These are phyloP conservation scores for Plutella xylostella DNA, from an alignment of 2,888 invertebrate species.

Conservation along the genomic window DNA sequence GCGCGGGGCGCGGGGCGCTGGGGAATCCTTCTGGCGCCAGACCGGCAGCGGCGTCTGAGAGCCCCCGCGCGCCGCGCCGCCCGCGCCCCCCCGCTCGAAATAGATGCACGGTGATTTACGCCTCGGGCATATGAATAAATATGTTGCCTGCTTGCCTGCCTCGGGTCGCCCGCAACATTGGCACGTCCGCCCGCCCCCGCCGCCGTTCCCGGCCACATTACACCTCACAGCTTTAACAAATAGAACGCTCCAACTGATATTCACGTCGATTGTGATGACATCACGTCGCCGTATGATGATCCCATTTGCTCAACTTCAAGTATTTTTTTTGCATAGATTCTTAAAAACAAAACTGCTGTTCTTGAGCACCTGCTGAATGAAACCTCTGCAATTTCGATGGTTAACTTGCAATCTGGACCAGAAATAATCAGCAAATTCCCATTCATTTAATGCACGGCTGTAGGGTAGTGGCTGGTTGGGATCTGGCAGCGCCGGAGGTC, in stretches of 20 bases:
- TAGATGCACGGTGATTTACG: conserved; percentile 69
- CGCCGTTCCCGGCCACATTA: no score
- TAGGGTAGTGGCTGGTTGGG: no score
- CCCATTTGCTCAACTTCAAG: no score
- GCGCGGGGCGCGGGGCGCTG: conserved; percentile 53
- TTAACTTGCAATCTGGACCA: no score
- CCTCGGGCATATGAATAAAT: conserved; percentile 65
- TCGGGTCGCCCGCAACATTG: conserved; percentile 29
- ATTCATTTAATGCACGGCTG: conserved; percentile 22
- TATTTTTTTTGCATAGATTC: no score
- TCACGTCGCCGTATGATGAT: no score
- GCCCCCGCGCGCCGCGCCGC: conserved; percentile 44
- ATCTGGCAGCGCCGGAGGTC: conserved; percentile 15
- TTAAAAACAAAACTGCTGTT: no score
- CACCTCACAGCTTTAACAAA: no score
- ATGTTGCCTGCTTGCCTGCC: conserved; percentile 60
- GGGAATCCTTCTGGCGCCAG: conserved; percentile 72
- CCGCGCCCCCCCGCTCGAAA: conserved; percentile 57
- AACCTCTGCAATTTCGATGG: no score
- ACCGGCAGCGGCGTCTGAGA: conserved; percentile 64
- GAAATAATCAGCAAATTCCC: background rate
- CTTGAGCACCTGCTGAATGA: no score
- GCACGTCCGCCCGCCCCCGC: conserved; percentile 61
- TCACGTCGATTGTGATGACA: no score
- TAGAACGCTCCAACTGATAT: no score